These are phyloP conservation scores for Cloeon dipterum DNA, from an alignment of 2,888 invertebrate species.

Conservation along the genomic window DNA sequence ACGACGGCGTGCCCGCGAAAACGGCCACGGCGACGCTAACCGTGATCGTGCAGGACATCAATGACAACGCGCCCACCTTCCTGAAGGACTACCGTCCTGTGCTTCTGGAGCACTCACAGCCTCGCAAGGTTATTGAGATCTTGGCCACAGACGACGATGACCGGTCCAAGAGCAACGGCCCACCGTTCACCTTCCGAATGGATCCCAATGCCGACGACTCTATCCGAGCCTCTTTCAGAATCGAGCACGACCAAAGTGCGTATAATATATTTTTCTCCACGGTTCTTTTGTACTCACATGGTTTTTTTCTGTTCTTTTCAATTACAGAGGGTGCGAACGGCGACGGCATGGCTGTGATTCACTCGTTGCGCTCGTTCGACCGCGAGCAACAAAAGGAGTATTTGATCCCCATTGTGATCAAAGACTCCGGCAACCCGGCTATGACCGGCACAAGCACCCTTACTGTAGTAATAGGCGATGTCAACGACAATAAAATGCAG, in stretches of 20 bases:
- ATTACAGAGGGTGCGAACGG: conserved; percentile 81
- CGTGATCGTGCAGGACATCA: conserved; percentile 85
- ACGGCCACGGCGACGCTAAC: conserved; percentile 85
- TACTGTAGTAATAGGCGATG: conserved; percentile 91
- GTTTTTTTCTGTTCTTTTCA: no score
- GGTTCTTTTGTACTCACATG: not conserved
- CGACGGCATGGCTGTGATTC: conserved; percentile 94
- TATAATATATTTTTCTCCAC: conserved; percentile 12
- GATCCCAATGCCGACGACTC: conserved; percentile 87
- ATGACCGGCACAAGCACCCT: conserved; percentile 92
- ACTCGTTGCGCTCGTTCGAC: conserved; percentile 78
- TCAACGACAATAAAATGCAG: conserved; percentile 96
- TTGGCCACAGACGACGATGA: conserved; percentile 87
- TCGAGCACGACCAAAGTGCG: conserved; percentile 87
- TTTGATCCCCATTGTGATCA: conserved; percentile 89
- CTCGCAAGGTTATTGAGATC: conserved; percentile 78
- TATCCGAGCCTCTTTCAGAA: conserved; percentile 82
- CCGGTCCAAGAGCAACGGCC: conserved; percentile 82
- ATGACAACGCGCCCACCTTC: conserved; percentile 86
- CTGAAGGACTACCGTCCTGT: conserved; percentile 81
- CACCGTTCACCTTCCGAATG: conserved; percentile 85
- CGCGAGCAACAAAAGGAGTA: conserved; percentile 92
- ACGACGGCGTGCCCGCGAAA: conserved; percentile 80
- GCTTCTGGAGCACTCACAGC: conserved; percentile 76
- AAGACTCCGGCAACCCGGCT: conserved; percentile 88